phyloP scores from a whole-genome alignment of 2,797 vertebrate species.

The Odontamblyopus lacepedii region DNA sequence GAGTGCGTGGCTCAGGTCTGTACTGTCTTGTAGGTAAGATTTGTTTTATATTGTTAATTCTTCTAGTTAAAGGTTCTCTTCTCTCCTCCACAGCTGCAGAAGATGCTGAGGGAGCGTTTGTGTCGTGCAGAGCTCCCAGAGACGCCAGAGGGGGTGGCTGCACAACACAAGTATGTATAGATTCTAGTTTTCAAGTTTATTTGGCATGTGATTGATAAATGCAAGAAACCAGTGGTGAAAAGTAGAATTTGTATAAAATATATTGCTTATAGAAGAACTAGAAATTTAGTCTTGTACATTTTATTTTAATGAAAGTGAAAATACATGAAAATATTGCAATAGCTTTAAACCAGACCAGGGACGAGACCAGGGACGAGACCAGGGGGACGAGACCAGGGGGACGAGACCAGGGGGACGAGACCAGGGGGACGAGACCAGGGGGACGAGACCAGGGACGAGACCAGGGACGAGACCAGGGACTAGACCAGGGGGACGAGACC shows the following conservation, averaged over 20 bases:
- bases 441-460: too few species aligned
- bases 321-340: too few species aligned
- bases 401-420: too few species aligned
- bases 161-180: slow-evolving; percentile 86
- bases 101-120: slow-evolving; percentile 83
- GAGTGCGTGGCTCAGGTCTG: slow-evolving; percentile 86
- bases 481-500: too few species aligned
- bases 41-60: neutral
- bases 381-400: too few species aligned
- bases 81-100: slow-evolving; percentile 79
- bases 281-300: too few species aligned
- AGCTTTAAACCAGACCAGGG: too few species aligned
- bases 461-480: too few species aligned
- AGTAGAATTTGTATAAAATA: neutral
- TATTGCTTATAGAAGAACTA: neutral
- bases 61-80: neutral
- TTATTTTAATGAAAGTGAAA: too few species aligned
- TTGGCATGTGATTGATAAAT: neutral
- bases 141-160: slow-evolving; percentile 79
- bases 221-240: neutral
- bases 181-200: neutral
- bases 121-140: slow-evolving; percentile 76
- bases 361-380: too few species aligned
- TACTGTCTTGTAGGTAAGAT: slow-evolving; percentile 11
- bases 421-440: too few species aligned